Evolutionary conservation across 2,113 vertebrate species (phyloP).

Genomic region (Thinocorus orbignyianus): DNA sequence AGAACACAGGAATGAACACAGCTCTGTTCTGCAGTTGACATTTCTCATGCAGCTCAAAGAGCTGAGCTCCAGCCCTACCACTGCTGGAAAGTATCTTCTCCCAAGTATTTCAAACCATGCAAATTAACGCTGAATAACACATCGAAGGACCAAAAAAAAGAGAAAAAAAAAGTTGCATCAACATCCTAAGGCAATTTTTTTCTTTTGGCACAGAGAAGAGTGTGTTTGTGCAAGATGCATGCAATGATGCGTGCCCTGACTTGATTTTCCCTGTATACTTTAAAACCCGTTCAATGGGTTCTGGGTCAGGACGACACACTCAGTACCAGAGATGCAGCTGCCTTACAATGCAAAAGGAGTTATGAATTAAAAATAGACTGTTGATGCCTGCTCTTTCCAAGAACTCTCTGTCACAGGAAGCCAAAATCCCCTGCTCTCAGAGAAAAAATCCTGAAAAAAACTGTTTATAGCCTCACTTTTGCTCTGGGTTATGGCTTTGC

Average conservation of each 20-base stretch:
- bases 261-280: neutral
- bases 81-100: neutral
- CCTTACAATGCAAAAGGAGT: neutral
- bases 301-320: neutral
- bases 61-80: neutral
- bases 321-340: neutral
- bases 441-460: neutral
- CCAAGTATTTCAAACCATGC: neutral
- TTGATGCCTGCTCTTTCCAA: neutral
- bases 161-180: neutral
- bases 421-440: neutral
- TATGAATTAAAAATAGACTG: neutral
- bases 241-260: accelerated
- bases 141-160: neutral
- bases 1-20: neutral
- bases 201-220: neutral
- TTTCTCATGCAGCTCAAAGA: neutral
- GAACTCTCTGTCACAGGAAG: neutral
- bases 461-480: neutral
- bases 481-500: neutral
- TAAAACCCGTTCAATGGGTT: neutral
- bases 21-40: neutral
- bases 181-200: neutral
- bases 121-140: neutral
- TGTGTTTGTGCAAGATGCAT: neutral